A percentile compares a stretch with the other conserved stretches of the same genome.
These are phyloP conservation scores for Meteorus sp. DNA, from an alignment of 1,140 invertebrate species.

Conservation along the genomic window DNA sequence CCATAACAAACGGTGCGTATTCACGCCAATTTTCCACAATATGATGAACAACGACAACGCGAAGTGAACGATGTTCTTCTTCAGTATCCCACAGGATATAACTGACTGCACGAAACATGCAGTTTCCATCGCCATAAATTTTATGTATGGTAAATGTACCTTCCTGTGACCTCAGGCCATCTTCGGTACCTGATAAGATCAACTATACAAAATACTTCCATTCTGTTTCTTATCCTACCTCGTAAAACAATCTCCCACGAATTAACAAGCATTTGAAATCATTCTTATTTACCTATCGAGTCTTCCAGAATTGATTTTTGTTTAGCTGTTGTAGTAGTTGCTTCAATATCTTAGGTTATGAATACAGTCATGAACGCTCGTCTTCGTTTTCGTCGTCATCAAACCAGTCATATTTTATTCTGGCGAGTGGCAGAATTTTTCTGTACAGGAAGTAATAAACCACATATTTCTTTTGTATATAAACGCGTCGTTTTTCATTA, in stretches of 20 bases:
- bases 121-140: slow-evolving; percentile 52
- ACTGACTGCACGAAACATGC: slow-evolving; percentile 50
- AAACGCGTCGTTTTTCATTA: too few species aligned
- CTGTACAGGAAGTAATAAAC: too few species aligned
- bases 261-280: not conserved
- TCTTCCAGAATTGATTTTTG: not conserved
- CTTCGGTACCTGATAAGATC: slow-evolving; percentile 38
- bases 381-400: too few species aligned
- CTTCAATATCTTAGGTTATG: too few species aligned
- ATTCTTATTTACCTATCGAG: not conserved
- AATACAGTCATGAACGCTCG: too few species aligned
- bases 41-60: slow-evolving; percentile 41
- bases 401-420: too few species aligned
- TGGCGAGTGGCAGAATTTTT: too few species aligned
- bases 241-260: not conserved
- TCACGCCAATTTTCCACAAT: slow-evolving; percentile 45
- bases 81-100: slow-evolving; percentile 48
- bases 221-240: not conserved
- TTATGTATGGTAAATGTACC: slow-evolving; percentile 47
- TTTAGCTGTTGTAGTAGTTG: too few species aligned
- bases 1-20: slow-evolving; percentile 43
- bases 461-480: too few species aligned
- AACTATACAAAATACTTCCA: slow-evolving; percentile 22
- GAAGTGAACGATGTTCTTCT: slow-evolving; percentile 40
- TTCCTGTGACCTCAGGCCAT: slow-evolving; percentile 38